Evolutionary conservation across 2,113 vertebrate genomes (phyloP).

Genomic region (Etheostoma cragini): DNA sequence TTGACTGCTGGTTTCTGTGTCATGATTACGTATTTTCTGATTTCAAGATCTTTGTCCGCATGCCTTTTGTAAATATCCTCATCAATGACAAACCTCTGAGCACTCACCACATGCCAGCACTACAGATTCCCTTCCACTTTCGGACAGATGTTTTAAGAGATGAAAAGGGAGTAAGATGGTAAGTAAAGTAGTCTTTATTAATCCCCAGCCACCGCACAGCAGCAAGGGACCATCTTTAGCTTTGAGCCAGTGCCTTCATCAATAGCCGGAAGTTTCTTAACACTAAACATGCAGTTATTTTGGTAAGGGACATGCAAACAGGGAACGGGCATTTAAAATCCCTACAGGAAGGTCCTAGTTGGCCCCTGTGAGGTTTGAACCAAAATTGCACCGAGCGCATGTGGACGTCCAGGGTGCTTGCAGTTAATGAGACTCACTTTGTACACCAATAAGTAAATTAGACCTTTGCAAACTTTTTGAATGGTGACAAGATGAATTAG

Average conservation of each 20-base stretch:
- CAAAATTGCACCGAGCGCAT: background rate
- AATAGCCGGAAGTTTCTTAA: background rate
- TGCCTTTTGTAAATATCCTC: constrained; percentile 40
- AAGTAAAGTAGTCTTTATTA: constrained; percentile 11
- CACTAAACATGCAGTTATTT: constrained; percentile 5
- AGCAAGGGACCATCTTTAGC: constrained; percentile 4
- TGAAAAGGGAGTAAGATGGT: constrained; percentile 13
- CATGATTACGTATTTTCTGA: constrained; percentile 21
- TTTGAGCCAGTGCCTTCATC: background rate
- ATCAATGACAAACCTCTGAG: constrained; percentile 11
- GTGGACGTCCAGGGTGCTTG: background rate
- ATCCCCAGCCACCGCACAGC: constrained; percentile 5
- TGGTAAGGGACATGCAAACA: background rate
- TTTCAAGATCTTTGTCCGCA: constrained; percentile 30
- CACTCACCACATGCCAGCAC: background rate
- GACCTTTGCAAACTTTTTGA: background rate
- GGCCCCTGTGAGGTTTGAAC: background rate
- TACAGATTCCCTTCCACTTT: constrained; percentile 9
- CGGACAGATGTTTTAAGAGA: constrained; percentile 27
- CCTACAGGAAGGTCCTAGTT: background rate
- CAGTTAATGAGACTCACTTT: background rate
- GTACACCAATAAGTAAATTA: background rate
- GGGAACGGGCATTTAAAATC: background rate
- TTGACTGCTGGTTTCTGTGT: constrained; percentile 18
- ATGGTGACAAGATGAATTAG: background rate